These are phyloP conservation scores for Papilio glaucus DNA, from an alignment of 1,140 invertebrate genomes.

Conservation along the genomic window DNA sequence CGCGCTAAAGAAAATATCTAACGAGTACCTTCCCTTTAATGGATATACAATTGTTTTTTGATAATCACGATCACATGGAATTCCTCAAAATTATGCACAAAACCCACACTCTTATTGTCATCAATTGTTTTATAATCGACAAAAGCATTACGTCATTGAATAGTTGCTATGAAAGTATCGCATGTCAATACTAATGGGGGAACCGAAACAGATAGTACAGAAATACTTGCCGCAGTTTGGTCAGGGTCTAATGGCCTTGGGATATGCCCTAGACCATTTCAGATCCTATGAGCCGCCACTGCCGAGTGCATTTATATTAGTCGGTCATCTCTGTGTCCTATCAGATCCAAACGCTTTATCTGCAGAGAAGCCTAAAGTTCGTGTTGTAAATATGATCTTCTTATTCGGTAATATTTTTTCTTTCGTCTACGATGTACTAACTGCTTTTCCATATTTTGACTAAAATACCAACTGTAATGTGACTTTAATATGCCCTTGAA, in stretches of 20 bases:
- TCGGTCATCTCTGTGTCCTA: conserved; percentile 67
- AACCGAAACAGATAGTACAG: conserved; percentile 46
- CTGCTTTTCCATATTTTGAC: conserved; percentile 15
- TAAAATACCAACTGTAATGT: neutral
- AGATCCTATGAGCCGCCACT: conserved; percentile 54
- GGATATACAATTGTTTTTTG: too few species aligned
- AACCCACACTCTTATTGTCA: neutral
- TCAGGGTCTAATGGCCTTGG: conserved; percentile 66
- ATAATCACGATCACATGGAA: too few species aligned
- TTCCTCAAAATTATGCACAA: neutral
- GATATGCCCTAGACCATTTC: conserved; percentile 68
- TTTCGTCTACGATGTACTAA: conserved; percentile 26
- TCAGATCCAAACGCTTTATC: conserved; percentile 58
- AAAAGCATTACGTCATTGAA: neutral
- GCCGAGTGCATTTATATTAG: conserved; percentile 62
- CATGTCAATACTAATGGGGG: conserved; percentile 48
- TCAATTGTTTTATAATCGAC: neutral
- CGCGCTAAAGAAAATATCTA: too few species aligned
- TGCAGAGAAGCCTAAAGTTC: conserved; percentile 51
- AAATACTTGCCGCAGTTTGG: conserved; percentile 65
- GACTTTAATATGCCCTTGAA: too few species aligned
- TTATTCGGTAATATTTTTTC: conserved; percentile 27
- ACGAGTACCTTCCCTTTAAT: too few species aligned
- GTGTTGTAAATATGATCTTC: conserved; percentile 55
- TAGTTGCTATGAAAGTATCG: neutral